Percentiles rank a stretch among this genome's conserved stretches.
Evolutionary conservation across 2,113 vertebrate genomes (phyloP).

Genomic region (Ancistrus triradiatus): DNA sequence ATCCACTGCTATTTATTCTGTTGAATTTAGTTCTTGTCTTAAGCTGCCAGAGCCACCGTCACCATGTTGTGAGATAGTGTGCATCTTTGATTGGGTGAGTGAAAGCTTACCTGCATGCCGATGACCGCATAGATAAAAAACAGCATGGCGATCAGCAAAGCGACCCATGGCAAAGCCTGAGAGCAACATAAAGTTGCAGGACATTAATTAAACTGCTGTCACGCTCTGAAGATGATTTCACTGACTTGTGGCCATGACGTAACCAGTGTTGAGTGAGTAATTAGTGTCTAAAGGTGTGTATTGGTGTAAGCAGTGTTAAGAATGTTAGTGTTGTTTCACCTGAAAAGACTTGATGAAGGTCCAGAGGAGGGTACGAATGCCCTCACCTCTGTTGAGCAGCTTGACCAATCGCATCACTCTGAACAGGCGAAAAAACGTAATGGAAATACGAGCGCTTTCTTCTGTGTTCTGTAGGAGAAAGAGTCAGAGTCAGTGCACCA

Average conservation of each 20-base stretch:
- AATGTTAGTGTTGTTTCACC: conserved; percentile 57
- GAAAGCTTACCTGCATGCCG: conserved; percentile 88
- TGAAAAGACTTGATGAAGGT: conserved; percentile 99
- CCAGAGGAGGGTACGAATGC: conserved; percentile 95
- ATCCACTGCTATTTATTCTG: no score
- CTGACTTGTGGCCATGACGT: no score
- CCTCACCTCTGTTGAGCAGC: conserved; percentile 95
- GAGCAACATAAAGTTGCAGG: conserved; percentile 15
- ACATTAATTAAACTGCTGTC: no score
- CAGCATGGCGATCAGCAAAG: conserved; percentile 96
- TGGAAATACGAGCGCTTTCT: conserved; percentile 96
- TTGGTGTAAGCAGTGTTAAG: no score
- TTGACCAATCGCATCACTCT: conserved; percentile 98
- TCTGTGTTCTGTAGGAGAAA: conserved; percentile 86
- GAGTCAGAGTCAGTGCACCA: conserved; percentile 63
- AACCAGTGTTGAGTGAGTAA: no score
- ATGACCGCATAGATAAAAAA: conserved; percentile 99
- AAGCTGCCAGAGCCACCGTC: no score
- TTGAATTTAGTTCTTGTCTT: no score
- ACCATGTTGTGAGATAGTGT: no score
- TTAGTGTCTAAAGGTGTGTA: no score
- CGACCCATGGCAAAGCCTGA: conserved; percentile 94
- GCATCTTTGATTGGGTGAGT: no score
- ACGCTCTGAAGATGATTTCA: no score
- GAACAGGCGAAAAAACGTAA: conserved; percentile 98